Conservation (phyloP, 2,113 vertebrate species). For the Plecotus auritus region DNA sequence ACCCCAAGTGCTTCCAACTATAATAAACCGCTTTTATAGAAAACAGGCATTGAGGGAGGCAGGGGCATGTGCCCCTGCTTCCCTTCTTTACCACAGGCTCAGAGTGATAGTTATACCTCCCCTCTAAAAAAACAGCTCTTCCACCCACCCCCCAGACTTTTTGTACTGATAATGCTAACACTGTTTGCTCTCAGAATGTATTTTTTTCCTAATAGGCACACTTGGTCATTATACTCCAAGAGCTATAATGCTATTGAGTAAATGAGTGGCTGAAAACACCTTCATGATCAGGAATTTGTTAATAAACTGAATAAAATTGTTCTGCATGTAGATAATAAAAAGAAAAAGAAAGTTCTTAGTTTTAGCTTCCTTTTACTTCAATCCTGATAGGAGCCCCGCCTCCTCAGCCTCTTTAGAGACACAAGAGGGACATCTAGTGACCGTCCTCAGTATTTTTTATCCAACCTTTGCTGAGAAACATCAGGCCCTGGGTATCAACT, state of each 20-base stretch:
- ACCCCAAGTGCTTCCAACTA: slow-evolving; percentile 22
- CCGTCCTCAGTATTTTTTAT: slow-evolving; percentile 39
- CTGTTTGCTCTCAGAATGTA: slow-evolving; percentile 5
- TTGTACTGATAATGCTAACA: slow-evolving; percentile 39
- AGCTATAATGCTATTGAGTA: slow-evolving; percentile 19
- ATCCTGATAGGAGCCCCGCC: not conserved
- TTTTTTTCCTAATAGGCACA: not conserved
- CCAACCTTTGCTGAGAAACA: not conserved
- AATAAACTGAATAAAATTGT: slow-evolving; percentile 62
- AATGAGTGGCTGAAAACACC: slow-evolving; percentile 38
- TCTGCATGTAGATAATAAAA: slow-evolving; percentile 50
- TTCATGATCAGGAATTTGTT: slow-evolving; percentile 65
- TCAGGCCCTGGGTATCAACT: not conserved
- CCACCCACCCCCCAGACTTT: not conserved
- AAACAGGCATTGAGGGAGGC: not conserved
- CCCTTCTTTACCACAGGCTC: slow-evolving; percentile 11
- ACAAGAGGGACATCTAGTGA: slow-evolving; percentile 83
- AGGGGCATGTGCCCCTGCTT: not conserved
- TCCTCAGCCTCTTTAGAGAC: slow-evolving; percentile 70
- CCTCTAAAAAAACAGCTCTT: slow-evolving; percentile 28
- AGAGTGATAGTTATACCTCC: slow-evolving; percentile 41
- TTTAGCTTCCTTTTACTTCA: slow-evolving; percentile 52
- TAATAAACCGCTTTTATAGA: not conserved
- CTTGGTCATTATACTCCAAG: slow-evolving; percentile 32
- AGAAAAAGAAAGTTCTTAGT: slow-evolving; percentile 66